These are phyloP conservation scores for Uropetala carovei DNA, from an alignment of 2,888 invertebrate genomes.

Conservation along the genomic window DNA sequence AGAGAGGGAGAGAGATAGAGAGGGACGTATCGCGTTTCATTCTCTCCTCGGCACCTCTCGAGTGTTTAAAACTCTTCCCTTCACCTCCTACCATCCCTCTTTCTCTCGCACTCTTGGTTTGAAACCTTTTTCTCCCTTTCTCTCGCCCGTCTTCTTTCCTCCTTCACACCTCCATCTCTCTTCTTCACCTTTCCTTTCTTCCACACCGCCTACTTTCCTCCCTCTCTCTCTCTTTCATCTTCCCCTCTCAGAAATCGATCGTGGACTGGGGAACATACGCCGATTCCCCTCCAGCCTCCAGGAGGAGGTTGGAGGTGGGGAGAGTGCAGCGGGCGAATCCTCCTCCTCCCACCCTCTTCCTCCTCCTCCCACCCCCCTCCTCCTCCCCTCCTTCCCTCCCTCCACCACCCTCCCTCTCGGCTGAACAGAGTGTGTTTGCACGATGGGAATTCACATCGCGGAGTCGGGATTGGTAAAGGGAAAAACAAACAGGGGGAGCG, in stretches of 20 bases:
- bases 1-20: too few relatives aligned
- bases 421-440: conserved; percentile 36
- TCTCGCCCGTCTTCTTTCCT: background rate
- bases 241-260: background rate
- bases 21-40: too few relatives aligned
- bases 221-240: background rate
- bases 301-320: too few relatives aligned
- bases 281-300: too few relatives aligned
- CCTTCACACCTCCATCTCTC: background rate
- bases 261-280: background rate
- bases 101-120: background rate
- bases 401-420: background rate
- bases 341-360: background rate
- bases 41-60: too few relatives aligned
- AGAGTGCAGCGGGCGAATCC: too few relatives aligned
- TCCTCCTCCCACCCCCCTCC: background rate
- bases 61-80: background rate
- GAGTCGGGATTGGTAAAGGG: conserved; percentile 52
- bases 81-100: background rate
- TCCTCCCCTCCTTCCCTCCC: background rate
- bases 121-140: background rate
- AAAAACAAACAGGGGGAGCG: conserved; percentile 61
- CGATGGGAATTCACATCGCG: conserved; percentile 62
- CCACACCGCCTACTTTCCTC: background rate
- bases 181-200: background rate